Base-by-base conservation (phyloP, 2,888 invertebrate genomes). In the Poecilobothrus nobilitatus region DNA sequence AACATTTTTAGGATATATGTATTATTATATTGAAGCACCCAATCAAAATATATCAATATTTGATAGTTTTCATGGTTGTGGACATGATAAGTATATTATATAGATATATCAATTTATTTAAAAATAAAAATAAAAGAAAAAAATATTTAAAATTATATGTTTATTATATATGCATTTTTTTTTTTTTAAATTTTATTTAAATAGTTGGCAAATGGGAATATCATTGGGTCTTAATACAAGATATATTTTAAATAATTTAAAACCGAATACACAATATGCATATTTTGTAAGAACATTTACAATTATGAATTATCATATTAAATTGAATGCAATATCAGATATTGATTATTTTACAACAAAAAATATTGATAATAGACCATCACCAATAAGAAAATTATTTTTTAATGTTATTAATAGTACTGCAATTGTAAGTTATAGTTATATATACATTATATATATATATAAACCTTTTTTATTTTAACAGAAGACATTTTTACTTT, bases 201-300 rank as follows among this genome's bases (percentile, higher is more conserved):
- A 37, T 76, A 91, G 90, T 66, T 92, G 92, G 92, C 85, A 85
- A 72, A 88, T 90, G 63, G 84, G 88, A 63, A 70, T 78, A 5
- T 71, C 76, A 4, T 37, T 73, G 0, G 73, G 66, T 37, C 76
- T 72, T 77, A 84, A 84, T 21, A 79, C 84, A 22, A 84, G 85
- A 74, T 84, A 88, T 74, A 82, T 87, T 12, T 78, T 94, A 53
- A 82, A 86, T 1, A 84, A 87, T 70, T 84, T 97, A n/a, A 89
- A 90, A 74, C 94, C 96, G 0, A 92, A 86, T 81, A 96, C 96
- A 0, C 90, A 91, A 74, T 99, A 99, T 82, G 98, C 96, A 0
- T 91, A 89, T 73, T 99, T 95, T 79, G 92, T 97, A 1, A 92
- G 94, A 83, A 95, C 97, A 0, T 90, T 94, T 76, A 94, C 93